Base-by-base conservation (phyloP, 2,797 vertebrate species). In the Mus spretus region DNA sequence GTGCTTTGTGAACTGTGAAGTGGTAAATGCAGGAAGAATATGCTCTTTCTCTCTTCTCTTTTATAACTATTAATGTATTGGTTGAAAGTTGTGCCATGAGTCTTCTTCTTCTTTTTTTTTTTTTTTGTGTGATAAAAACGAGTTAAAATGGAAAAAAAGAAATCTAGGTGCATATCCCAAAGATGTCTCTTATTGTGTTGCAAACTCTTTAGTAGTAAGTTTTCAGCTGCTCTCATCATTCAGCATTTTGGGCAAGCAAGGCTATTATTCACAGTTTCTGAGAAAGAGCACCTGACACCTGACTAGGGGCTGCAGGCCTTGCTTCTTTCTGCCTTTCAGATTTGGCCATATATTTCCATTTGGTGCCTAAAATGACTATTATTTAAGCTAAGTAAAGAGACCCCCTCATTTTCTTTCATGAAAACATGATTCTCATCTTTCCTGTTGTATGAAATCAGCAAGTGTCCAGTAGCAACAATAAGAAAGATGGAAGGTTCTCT, bases 181-280 rank as follows among this genome's bases (percentile, higher is more conserved):
- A 96, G 57, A 92, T 70, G 11, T 24, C 24, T 86, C 95, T 65
- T 57, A 78, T 86, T 95, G 34, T 86, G 57, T 74, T 74, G 93
- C 57, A 80, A 20, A 91, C 47, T 94, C 53, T 84, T 96, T 40
- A 89, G 34, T 55, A 19, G 61, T 91, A 81, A 55, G 53, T 90
- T 92, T 95, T 34, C 47, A 78, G 47, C n/a, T 91, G 14, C 40
- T 93, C 79, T 87, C 70, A 87, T 37, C 59, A 50, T 55, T 92
- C 57, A 89, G 22, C 47, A 80, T 57, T 92, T 78, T 55, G 26
- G 14, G 57, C 44, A 72, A 67, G 84, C 81, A 87, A 75, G 26
- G 59, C 86, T 57, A 82, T 81, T 80, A 50, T 81, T 92, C 19
- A 44, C 0, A 44, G 13, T 57, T 83, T 47, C 1, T 63, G 55